phyloP scores from a whole-genome alignment of 2,888 invertebrate species.

The Limnephilus rhombicus region DNA sequence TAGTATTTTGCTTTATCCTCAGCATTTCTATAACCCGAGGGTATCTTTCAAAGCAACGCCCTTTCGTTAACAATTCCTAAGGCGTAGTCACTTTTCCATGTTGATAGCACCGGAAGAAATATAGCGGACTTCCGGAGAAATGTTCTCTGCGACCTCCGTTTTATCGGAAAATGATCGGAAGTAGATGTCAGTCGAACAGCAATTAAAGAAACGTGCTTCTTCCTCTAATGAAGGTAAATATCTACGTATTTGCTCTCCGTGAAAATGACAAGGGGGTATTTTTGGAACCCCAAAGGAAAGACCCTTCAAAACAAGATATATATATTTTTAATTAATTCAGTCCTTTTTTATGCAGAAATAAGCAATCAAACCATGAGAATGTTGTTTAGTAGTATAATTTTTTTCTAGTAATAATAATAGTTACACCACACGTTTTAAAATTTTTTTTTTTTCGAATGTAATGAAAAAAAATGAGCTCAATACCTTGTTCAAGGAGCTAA shows the following conservation, averaged over 20 bases:
- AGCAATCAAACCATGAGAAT: too few species aligned
- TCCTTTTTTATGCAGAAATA: too few species aligned
- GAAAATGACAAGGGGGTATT: neutral
- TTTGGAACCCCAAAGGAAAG: neutral
- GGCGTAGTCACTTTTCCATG: conserved; percentile 54
- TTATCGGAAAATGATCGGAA: conserved; percentile 65
- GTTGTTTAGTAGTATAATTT: too few species aligned
- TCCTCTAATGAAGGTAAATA: conserved; percentile 54
- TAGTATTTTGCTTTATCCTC: neutral
- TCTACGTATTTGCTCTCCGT: neutral
- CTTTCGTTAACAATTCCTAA: conserved; percentile 53
- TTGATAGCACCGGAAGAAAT: conserved; percentile 55
- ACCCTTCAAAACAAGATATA: neutral
- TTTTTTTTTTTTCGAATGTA: too few species aligned
- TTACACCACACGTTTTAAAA: too few species aligned
- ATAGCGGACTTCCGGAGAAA: conserved; percentile 55
- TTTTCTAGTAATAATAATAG: too few species aligned
- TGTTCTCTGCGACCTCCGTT: conserved; percentile 34
- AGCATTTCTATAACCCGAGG: neutral
- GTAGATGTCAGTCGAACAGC: conserved; percentile 57
- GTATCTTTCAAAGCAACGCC: conserved; percentile 24
- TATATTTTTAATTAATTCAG: neutral
- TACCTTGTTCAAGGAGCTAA: too few species aligned
- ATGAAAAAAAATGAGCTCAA: too few species aligned
- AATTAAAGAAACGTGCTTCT: conserved; percentile 65